phyloP scores from a whole-genome alignment of 1,140 invertebrate species.

The Mya arenaria region DNA sequence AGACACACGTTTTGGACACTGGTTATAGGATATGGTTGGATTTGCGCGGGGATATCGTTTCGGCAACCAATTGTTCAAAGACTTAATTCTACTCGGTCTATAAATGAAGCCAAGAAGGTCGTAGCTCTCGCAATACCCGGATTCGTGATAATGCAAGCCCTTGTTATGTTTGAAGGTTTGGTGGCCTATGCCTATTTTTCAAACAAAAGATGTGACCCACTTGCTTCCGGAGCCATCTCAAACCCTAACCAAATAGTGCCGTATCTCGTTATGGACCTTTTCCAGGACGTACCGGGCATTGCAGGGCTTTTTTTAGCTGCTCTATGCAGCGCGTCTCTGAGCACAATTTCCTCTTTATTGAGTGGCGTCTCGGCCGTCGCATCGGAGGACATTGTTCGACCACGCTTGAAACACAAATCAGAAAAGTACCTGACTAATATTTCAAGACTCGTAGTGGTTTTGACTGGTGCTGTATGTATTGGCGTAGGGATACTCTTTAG shows the following conservation, averaged over 20 bases:
- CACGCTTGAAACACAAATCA: neutral
- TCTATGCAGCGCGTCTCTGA: constrained; percentile 13
- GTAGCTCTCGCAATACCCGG: neutral
- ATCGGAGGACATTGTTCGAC: neutral
- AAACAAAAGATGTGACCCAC: constrained; percentile 31
- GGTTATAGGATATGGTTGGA: neutral
- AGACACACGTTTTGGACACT: constrained; percentile 34
- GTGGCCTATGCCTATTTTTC: constrained; percentile 23
- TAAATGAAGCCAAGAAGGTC: constrained; percentile 22
- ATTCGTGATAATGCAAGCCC: neutral
- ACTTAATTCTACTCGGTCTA: constrained; percentile 22
- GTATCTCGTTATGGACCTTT: constrained; percentile 14
- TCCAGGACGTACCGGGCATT: constrained; percentile 1
- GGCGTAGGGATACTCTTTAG: neutral
- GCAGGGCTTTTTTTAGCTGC: constrained; percentile 24
- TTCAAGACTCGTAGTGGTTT: constrained; percentile 1
- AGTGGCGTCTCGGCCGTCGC: constrained; percentile 28
- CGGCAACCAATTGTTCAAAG: constrained; percentile 16
- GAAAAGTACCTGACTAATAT: neutral
- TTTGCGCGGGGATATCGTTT: neutral
- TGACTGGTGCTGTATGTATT: neutral
- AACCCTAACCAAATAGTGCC: constrained; percentile 37
- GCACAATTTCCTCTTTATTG: constrained; percentile 26
- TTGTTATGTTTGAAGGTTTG: constrained; percentile 23
- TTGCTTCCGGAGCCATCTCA: constrained; percentile 25